Evolutionary conservation across 37 sponge, comb jelly and placozoan species (phyloP).

Genomic region (Halisarca cf. caerulea): DNA sequence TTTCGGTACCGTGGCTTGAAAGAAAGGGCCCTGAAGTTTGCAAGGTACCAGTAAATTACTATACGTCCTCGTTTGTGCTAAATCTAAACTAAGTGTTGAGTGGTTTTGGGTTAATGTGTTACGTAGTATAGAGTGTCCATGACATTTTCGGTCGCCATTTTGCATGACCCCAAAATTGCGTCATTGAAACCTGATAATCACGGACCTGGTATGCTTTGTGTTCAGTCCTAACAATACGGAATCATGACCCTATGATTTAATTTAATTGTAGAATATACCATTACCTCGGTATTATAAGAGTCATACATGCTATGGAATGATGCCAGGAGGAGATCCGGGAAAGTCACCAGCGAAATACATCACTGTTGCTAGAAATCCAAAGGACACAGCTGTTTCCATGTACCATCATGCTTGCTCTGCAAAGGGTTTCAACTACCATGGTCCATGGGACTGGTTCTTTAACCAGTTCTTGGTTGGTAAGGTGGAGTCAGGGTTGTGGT

Average conservation of each 20-base stretch:
- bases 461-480: slow-evolving; percentile 16
- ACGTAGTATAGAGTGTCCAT: too few relatives aligned
- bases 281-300: slow-evolving; percentile 26
- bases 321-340: background rate
- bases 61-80: too few relatives aligned
- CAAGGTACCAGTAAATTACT: too few relatives aligned
- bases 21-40: background rate
- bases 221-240: too few relatives aligned
- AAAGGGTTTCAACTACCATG: background rate
- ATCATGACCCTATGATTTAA: background rate
- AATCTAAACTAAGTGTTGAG: too few relatives aligned
- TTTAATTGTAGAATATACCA: background rate
- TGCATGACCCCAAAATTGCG: too few relatives aligned
- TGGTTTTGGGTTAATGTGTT: too few relatives aligned
- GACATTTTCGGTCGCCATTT: too few relatives aligned
- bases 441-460: slow-evolving; percentile 28
- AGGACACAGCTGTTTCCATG: slow-evolving; percentile 23
- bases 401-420: background rate
- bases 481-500: background rate
- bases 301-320: slow-evolving; percentile 12
- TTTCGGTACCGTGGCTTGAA: background rate
- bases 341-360: slow-evolving; percentile 31
- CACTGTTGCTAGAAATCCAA: slow-evolving; percentile 27
- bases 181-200: too few relatives aligned
- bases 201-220: too few relatives aligned